These are phyloP conservation scores for Parthenolecanium corni DNA, from an alignment of 2,888 invertebrate genomes.

Conservation along the genomic window DNA sequence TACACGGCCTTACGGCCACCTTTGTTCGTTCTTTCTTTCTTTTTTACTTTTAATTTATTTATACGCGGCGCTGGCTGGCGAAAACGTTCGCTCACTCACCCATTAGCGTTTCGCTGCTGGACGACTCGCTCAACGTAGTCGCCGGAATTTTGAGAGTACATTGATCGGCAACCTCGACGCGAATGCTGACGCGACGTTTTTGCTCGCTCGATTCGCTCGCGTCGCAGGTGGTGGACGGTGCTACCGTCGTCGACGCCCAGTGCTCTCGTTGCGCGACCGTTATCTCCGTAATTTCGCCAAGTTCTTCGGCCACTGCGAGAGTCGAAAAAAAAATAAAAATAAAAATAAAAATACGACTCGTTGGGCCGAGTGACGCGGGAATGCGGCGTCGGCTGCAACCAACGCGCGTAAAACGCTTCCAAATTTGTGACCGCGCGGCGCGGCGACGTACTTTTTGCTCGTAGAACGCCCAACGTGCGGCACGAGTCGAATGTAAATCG, in stretches of 20 bases:
- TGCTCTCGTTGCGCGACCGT: conserved; percentile 2
- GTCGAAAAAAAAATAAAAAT: background rate
- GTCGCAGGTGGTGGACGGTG: conserved; percentile 35
- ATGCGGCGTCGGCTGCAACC: too few relatives aligned
- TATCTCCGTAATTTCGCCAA: conserved; percentile 33
- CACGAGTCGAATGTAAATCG: too few relatives aligned
- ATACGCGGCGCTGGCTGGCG: too few relatives aligned
- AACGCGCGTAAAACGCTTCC: too few relatives aligned
- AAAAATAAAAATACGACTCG: background rate
- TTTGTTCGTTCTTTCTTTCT: too few relatives aligned
- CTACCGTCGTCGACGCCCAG: too few relatives aligned
- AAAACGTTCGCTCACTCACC: conserved; percentile 40
- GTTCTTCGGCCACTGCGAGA: conserved; percentile 43
- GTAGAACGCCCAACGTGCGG: too few relatives aligned
- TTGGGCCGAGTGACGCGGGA: too few relatives aligned
- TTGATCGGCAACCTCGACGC: conserved; percentile 48
- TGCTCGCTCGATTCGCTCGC: conserved; percentile 36
- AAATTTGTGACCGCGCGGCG: too few relatives aligned
- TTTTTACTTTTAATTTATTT: too few relatives aligned
- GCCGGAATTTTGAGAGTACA: conserved; percentile 40
- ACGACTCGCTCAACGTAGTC: conserved; percentile 58
- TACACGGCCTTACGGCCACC: too few relatives aligned
- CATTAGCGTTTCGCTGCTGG: conserved; percentile 65
- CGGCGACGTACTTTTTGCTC: too few relatives aligned
- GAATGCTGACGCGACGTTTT: conserved; percentile 41